A percentile compares a stretch with the other conserved stretches of the same genome.
Conservation (phyloP, 2,113 vertebrate genomes). For the Ginglymostoma cirratum region DNA sequence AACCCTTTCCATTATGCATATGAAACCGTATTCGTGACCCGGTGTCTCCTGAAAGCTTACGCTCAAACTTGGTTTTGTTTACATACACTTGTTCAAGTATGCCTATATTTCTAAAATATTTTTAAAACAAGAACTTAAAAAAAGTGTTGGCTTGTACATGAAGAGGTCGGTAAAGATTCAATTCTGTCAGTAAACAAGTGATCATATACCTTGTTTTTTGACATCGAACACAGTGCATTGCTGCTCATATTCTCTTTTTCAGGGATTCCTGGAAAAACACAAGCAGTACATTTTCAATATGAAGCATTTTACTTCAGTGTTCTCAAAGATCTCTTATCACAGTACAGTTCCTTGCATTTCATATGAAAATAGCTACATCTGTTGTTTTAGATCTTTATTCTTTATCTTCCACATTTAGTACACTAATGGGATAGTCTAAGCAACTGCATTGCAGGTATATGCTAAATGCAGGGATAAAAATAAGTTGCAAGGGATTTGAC, state of each 20-base stretch:
- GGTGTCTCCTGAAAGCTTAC: not conserved
- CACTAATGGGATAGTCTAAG: not conserved
- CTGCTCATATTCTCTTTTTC: conserved; percentile 84
- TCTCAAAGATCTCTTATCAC: not conserved
- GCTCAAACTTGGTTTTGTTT: not conserved
- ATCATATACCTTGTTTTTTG: conserved; percentile 75
- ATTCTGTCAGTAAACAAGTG: not conserved
- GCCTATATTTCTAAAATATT: not conserved
- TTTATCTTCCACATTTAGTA: not conserved
- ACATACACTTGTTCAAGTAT: not conserved
- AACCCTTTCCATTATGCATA: not conserved
- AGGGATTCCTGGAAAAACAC: conserved; percentile 69
- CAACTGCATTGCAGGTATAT: not conserved
- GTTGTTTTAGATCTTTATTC: not conserved
- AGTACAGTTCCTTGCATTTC: not conserved
- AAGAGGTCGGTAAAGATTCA: not conserved
- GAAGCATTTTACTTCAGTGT: not conserved
- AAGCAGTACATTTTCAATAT: conserved; percentile 34
- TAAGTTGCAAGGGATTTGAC: not conserved
- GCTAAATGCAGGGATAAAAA: not conserved
- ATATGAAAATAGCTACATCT: not conserved
- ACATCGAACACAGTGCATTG: conserved; percentile 63
- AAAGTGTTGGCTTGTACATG: conserved; percentile 12
- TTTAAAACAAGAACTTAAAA: not conserved
- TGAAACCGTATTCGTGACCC: not conserved